Percentiles rank a stretch among this genome's conserved stretches.
These are phyloP conservation scores for Sebastes ruberrimus DNA, from an alignment of 2,797 vertebrate species.

Conservation along the genomic window DNA sequence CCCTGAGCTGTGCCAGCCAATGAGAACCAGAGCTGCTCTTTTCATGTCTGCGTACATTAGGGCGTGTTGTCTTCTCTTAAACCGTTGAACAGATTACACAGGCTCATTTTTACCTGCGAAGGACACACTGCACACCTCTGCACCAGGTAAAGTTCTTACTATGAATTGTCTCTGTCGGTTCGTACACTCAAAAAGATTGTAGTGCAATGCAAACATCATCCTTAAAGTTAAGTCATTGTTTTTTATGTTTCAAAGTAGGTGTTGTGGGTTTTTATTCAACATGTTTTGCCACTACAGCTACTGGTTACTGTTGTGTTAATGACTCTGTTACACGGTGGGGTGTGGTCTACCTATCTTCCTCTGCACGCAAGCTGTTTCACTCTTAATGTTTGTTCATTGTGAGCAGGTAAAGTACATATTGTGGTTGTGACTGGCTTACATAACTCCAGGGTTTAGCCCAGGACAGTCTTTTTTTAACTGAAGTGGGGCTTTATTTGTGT, in stretches of 20 bases:
- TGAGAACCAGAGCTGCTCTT: slow-evolving; percentile 34
- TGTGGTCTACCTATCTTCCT: background rate
- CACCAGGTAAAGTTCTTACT: slow-evolving; percentile 59
- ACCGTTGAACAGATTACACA: slow-evolving; percentile 43
- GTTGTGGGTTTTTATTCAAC: slow-evolving; percentile 10
- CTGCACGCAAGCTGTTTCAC: background rate
- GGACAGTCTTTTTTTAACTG: background rate
- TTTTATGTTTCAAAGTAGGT: background rate
- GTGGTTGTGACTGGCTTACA: slow-evolving; percentile 17
- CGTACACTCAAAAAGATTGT: background rate
- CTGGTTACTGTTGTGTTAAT: background rate
- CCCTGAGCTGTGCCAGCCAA: slow-evolving; percentile 61
- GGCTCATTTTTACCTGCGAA: slow-evolving; percentile 47
- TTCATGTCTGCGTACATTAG: slow-evolving; percentile 54
- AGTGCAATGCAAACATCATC: no score
- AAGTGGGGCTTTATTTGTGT: slow-evolving; percentile 1
- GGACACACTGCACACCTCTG: slow-evolving; percentile 4
- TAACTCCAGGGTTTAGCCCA: slow-evolving; percentile 4
- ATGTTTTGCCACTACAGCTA: background rate
- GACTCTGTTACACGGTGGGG: background rate
- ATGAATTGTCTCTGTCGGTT: no score
- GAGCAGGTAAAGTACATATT: background rate
- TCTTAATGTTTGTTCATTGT: background rate
- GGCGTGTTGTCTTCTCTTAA: slow-evolving; percentile 81
- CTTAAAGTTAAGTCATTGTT: background rate